Evolutionary conservation across 2,797 vertebrate genomes (phyloP).

Genomic region (Oceanodroma leucorhoa): DNA sequence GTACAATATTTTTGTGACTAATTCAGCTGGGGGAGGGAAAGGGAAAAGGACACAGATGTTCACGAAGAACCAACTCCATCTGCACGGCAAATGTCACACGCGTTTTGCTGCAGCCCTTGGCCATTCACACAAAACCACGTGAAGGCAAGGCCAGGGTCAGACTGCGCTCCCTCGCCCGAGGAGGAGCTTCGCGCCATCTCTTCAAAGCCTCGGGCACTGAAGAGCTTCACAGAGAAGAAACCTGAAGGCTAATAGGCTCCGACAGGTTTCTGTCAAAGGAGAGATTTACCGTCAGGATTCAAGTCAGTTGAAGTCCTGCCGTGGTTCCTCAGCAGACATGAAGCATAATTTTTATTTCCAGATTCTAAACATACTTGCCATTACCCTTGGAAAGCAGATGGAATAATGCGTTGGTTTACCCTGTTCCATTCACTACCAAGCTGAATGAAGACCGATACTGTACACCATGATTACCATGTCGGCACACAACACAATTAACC

Average conservation of each 20-base stretch:
- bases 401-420: neutral
- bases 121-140: neutral
- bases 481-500: neutral
- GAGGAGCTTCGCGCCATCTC: neutral
- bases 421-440: neutral
- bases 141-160: neutral
- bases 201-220: neutral
- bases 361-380: neutral
- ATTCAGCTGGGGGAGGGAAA: neutral
- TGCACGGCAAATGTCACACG: neutral
- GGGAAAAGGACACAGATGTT: neutral
- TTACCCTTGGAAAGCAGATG: neutral
- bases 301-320: neutral
- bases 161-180: neutral
- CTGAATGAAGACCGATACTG: neutral
- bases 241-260: neutral
- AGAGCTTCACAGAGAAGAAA: neutral
- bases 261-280: neutral
- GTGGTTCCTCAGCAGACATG: fast-evolving
- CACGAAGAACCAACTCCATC: neutral
- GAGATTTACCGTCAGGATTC: neutral
- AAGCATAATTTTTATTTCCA: neutral
- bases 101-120: neutral
- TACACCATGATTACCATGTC: fast-evolving
- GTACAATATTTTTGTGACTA: neutral